Conservation (phyloP, 2,797 vertebrate species). For the Phataginus tetradactyla region DNA sequence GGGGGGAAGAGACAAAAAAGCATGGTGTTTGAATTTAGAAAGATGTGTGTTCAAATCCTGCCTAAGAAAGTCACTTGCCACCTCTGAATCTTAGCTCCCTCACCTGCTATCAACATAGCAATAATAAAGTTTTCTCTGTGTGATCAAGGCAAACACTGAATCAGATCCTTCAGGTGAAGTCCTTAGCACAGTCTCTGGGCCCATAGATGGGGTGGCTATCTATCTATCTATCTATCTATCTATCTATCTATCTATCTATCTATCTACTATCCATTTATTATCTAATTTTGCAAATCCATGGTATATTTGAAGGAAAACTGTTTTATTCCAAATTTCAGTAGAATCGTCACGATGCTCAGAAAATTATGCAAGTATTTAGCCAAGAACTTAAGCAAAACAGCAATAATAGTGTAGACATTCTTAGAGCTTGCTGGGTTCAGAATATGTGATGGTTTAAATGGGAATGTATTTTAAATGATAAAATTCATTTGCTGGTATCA, state of each 20-base stretch:
- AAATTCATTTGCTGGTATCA: constrained; percentile 57
- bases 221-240: background rate
- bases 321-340: constrained; percentile 54
- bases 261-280: background rate
- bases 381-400: constrained; percentile 57
- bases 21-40: background rate
- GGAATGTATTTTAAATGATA: constrained; percentile 71
- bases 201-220: background rate
- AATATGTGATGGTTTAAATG: constrained; percentile 49
- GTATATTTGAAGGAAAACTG: constrained; percentile 21
- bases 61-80: background rate
- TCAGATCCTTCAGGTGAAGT: background rate
- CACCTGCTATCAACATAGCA: background rate
- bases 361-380: constrained; percentile 69
- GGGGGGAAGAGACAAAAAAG: background rate
- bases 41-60: background rate
- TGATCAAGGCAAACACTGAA: background rate
- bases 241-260: background rate
- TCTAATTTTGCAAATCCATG: constrained; percentile 44
- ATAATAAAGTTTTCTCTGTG: background rate
- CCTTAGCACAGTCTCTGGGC: background rate
- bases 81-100: background rate
- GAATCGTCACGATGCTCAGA: constrained; percentile 48
- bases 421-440: constrained; percentile 39
- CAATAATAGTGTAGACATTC: constrained; percentile 30